Base-by-base conservation (phyloP, 2,888 invertebrate genomes). In the Neelides folsomi region DNA sequence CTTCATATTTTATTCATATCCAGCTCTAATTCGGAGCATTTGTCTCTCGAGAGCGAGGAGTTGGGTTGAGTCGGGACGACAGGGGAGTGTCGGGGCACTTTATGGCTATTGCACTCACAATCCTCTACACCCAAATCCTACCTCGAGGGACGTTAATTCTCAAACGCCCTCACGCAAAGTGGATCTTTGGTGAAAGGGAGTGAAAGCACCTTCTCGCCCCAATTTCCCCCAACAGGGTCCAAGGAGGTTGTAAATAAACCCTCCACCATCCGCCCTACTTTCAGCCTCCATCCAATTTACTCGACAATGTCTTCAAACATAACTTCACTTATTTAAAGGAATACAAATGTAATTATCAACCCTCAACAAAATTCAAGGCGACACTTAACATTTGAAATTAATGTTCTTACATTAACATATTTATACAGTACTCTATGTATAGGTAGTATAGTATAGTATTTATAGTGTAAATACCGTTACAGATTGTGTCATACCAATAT, bases 1-100 rank as follows among this genome's bases (percentile, higher is more conserved):
- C 51, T 51, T 51, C 47, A 51, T 51, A 51, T 51, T 41, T 51
- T 51, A 51, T 51, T 51, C 51, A 51, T 51, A 51, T 45, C 39
- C 47, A 40, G 51, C 47, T 51, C 46, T 51, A 51, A 51, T 51
- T 51, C 41, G 41, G 34, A 51, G 46, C 41, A 51, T 51, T 51
- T 51, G 51, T 51, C 47, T 39, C 27, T 46, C 46, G 40, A 44
- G 46, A 39, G 45, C 46, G 44, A 50, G 38, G 36, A 19, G n/a
- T 27, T 7, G 27, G 4, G 27, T 27, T 27, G 27, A n/a, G n/a
- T n/a, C n/a, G 45, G 15, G 37, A 39, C 45, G 9, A 49, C 39
- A 38, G 36, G 36, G 51, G 39, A 40, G 27, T 27, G 3, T 27
- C 40, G 36, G 41, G 51, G 40, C 51, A 41, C 47, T 51, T 51